These are phyloP conservation scores for Colletes latitarsis DNA, from an alignment of 1,140 invertebrate species.

Conservation along the genomic window DNA sequence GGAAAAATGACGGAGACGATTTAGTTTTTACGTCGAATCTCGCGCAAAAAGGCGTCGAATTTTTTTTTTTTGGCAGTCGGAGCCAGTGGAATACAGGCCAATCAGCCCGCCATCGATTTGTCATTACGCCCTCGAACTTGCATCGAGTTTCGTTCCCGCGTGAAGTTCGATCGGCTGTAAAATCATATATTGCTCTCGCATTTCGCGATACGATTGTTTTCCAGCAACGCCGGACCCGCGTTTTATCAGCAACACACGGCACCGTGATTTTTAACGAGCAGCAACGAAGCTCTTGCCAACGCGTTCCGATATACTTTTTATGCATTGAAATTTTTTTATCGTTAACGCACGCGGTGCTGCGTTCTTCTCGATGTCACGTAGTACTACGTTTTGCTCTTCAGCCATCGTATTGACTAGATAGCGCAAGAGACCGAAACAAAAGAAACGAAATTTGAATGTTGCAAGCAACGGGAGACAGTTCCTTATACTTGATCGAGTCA, in stretches of 20 bases:
- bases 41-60: background rate
- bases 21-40: background rate
- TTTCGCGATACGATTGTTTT: background rate
- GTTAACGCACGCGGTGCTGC: no score
- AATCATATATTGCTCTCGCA: background rate
- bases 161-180: background rate
- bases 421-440: no score
- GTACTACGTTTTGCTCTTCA: background rate
- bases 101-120: conserved; percentile 5
- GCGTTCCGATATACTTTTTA: no score
- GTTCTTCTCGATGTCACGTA: background rate
- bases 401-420: no score
- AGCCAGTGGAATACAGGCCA: conserved; percentile 14
- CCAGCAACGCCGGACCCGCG: no score
- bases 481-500: no score
- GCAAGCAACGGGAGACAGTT: no score
- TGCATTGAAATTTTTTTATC: no score
- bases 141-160: background rate
- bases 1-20: background rate
- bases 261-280: no score
- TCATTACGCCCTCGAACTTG: conserved; percentile 8
- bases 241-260: no score
- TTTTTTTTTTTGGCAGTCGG: background rate
- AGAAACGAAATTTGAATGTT: no score
- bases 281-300: no score